Conservation (phyloP, 2,113 vertebrate genomes). For the Pseudopipra pipra region DNA sequence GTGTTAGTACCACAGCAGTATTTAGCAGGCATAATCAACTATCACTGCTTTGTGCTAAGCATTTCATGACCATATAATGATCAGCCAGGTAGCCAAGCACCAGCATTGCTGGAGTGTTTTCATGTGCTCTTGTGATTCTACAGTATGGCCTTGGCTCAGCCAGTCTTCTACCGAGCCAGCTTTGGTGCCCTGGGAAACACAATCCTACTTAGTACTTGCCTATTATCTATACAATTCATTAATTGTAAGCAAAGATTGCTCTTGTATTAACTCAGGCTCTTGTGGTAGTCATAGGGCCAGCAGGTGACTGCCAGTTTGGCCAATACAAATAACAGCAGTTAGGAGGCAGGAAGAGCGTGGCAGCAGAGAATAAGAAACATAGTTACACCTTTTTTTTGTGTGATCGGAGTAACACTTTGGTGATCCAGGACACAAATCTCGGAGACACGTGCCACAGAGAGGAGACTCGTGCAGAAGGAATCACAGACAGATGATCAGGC, state of each 20-base stretch:
- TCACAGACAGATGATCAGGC: not conserved
- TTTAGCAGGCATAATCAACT: not conserved
- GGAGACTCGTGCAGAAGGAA: not conserved
- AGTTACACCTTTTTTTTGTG: not conserved
- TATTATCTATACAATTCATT: not conserved
- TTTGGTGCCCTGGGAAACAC: not conserved
- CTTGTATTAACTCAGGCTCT: not conserved
- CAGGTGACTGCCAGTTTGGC: not conserved
- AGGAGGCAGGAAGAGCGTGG: not conserved
- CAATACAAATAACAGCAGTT: not conserved
- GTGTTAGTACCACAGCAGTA: not conserved
- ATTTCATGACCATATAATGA: not conserved
- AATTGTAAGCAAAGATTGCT: not conserved
- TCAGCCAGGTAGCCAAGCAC: not conserved
- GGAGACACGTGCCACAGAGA: not conserved
- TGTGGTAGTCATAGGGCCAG: not conserved
- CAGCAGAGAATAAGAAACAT: not conserved
- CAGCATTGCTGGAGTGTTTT: not conserved
- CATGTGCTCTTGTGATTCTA: not conserved
- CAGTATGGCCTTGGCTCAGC: not conserved
- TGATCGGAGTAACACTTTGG: not conserved
- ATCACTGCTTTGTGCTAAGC: not conserved
- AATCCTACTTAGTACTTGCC: not conserved
- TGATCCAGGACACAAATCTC: not conserved
- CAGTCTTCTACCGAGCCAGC: not conserved